Evolutionary conservation across 2,113 vertebrate species (phyloP), one percentile per base, ranked within the genome.

Genomic region (Ranitomeya imitator): DNA sequence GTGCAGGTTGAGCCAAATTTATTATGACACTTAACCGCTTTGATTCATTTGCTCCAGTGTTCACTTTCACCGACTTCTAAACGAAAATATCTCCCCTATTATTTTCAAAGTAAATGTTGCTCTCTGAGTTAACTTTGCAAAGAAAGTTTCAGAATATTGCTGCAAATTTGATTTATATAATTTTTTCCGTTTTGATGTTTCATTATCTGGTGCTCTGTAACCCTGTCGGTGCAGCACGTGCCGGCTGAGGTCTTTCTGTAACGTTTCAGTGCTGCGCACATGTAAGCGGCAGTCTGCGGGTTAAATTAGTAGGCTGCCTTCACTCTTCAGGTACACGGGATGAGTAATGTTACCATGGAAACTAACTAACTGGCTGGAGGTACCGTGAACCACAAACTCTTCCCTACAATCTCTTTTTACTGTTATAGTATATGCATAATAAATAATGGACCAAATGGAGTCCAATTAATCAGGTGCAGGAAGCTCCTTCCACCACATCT

Each of bases 341-440:
- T 86, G 85, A 86, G 85, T 86, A 86, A 86, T 67, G 60, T 86
- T 51, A 79, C 85, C 85, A 86, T 86, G 85, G 85, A 61, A 86
- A 86, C 85, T 77, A 79, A 79, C 74, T 79, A 86, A 77, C 85
- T 76, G 61, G 85, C 76, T 79, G 55, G 85, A 86, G 85, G 73
- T 79, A 65, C 85, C 16, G 23, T 61, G 60, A 86, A 79, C 85
- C 85, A 86, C 74, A 79, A 86, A 86, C 85, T 86, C 74, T 79
- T 74, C 57, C 55, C 55, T 19, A 37, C 69, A 73, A 60, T 60
- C 84, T 51, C 54, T 76, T n/a, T 21, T n/a, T 23, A 54, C 60
- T 63, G 37, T 71, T 67, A n/a, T 67, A 15, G 65, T 71, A 71
- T 18, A 84, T 69, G 65, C 63, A 84, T 71, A 26, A 84, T 61